These are phyloP conservation scores for Bradypus variegatus DNA, from an alignment of 2,797 vertebrate genomes.

Conservation along the genomic window DNA sequence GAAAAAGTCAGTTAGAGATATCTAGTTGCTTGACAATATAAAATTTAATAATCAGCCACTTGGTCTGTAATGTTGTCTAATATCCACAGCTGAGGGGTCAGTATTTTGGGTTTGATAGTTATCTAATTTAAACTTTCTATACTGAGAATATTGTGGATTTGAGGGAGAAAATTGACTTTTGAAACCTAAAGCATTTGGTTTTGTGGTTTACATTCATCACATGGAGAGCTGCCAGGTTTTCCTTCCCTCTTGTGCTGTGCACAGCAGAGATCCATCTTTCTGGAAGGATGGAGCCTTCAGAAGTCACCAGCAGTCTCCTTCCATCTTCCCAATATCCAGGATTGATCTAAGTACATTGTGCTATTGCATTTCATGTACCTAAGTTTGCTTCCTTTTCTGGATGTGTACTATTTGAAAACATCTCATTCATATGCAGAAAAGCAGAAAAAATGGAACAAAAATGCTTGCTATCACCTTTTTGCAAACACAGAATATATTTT, in stretches of 20 bases:
- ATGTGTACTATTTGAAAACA: neutral
- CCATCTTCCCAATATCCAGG: neutral
- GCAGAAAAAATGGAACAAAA: neutral
- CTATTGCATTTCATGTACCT: neutral
- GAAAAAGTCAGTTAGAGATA: neutral
- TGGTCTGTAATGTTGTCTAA: neutral
- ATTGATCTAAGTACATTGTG: neutral
- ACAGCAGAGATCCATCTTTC: neutral
- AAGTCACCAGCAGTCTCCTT: neutral
- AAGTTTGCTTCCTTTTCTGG: neutral
- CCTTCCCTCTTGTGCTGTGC: neutral
- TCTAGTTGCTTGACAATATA: neutral
- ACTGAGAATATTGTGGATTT: neutral
- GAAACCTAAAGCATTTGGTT: neutral
- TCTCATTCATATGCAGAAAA: slow-evolving; percentile 13
- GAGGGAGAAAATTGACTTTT: neutral
- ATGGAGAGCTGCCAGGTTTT: neutral
- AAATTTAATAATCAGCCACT: neutral
- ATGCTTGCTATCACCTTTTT: neutral
- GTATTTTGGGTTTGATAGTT: neutral
- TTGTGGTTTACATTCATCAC: neutral
- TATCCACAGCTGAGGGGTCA: neutral
- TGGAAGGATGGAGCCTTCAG: neutral
- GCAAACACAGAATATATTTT: neutral
- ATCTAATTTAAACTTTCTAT: neutral